phyloP scores from a whole-genome alignment of 2,888 invertebrate genomes.

The Agrypnus murinus region DNA sequence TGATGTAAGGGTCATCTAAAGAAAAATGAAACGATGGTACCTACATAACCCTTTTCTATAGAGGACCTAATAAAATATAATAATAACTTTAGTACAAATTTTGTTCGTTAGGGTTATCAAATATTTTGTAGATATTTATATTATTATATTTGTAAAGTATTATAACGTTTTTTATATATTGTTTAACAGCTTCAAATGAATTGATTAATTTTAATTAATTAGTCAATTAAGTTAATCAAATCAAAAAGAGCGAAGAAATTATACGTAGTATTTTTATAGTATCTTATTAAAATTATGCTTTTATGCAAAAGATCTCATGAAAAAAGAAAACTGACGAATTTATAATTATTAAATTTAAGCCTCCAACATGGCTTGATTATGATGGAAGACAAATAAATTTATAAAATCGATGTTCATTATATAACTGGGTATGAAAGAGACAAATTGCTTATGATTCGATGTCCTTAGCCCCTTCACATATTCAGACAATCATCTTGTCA shows the following conservation, averaged over 20 bases:
- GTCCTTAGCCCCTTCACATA: constrained; percentile 57
- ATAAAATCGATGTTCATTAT: constrained; percentile 47
- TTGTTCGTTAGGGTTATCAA: constrained; percentile 3
- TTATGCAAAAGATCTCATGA: constrained; percentile 27
- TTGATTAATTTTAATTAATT: constrained; percentile 36
- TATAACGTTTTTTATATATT: neutral
- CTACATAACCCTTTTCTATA: neutral
- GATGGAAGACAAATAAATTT: constrained; percentile 42
- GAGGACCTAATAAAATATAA: neutral
- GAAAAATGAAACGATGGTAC: neutral
- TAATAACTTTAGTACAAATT: constrained; percentile 24
- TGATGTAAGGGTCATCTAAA: no score
- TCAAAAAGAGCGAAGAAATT: neutral
- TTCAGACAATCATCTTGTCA: constrained; percentile 65
- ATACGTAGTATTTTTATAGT: constrained; percentile 25
- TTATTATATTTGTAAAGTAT: neutral
- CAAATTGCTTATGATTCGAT: constrained; percentile 60
- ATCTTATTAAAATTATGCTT: constrained; percentile 26
- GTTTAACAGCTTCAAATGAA: constrained; percentile 12
- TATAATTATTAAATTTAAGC: constrained; percentile 32
- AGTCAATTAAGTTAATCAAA: constrained; percentile 44
- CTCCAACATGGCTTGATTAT: constrained; percentile 31
- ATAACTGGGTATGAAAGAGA: constrained; percentile 45
- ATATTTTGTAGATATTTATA: constrained; percentile 12
- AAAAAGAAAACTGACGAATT: constrained; percentile 33